Evolutionary conservation across 2,888 invertebrate genomes (phyloP).

Genomic region (Apotomis capreana): DNA sequence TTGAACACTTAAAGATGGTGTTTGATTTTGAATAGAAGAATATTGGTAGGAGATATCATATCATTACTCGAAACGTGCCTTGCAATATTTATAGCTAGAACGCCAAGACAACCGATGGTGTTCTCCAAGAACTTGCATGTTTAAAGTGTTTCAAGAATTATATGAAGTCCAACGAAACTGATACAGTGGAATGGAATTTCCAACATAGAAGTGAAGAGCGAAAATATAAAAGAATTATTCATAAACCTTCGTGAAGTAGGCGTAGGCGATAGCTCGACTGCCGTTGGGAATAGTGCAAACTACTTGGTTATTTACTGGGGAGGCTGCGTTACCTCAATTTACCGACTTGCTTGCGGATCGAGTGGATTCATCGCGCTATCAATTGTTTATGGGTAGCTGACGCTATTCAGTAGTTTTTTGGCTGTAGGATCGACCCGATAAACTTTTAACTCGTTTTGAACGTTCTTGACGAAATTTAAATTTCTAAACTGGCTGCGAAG

Average conservation of each 20-base stretch:
- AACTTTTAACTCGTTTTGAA: background rate
- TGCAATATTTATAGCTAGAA: background rate
- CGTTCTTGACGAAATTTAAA: too few species aligned
- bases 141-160: background rate
- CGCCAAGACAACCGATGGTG: background rate
- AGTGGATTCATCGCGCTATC: constrained; percentile 25
- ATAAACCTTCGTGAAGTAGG: constrained; percentile 59
- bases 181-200: constrained; percentile 51
- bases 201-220: constrained; percentile 54
- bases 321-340: constrained; percentile 38
- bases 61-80: too few species aligned
- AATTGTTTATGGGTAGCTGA: constrained; percentile 23
- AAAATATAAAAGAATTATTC: constrained; percentile 64
- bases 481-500: too few species aligned
- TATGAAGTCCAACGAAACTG: constrained; percentile 44
- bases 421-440: background rate
- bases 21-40: too few species aligned
- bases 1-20: too few species aligned
- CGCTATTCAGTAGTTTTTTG: background rate
- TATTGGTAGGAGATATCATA: too few species aligned
- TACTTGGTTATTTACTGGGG: constrained; percentile 44
- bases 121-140: background rate
- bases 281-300: constrained; percentile 45
- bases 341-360: constrained; percentile 27
- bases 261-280: constrained; percentile 45